These are phyloP conservation scores for Lucilia cuprina DNA, from an alignment of 1,140 invertebrate species.

Conservation along the genomic window DNA sequence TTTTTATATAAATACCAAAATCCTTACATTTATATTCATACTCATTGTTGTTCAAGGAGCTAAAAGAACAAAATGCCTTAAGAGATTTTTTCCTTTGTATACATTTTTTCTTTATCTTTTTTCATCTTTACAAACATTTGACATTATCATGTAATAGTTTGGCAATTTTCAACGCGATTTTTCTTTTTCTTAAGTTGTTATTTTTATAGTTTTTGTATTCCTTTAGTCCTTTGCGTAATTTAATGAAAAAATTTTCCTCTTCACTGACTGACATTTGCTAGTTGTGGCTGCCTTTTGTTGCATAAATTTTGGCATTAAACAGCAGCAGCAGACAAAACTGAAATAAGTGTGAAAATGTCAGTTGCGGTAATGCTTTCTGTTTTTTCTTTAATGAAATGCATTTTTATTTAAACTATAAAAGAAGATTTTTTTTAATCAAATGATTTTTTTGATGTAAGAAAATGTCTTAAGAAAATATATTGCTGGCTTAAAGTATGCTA, in stretches of 20 bases:
- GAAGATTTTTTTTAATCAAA: background rate
- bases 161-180: background rate
- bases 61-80: too few species aligned
- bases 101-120: background rate
- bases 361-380: background rate
- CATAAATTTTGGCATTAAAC: background rate
- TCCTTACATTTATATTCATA: too few species aligned
- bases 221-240: background rate
- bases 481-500: background rate
- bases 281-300: background rate
- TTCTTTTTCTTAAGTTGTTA: background rate
- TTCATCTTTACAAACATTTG: background rate
- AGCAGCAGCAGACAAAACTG: background rate
- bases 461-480: background rate
- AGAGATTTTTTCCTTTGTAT: too few species aligned
- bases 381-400: background rate
- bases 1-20: too few species aligned
- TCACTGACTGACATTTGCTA: background rate
- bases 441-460: background rate
- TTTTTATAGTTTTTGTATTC: too few species aligned
- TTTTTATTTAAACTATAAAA: background rate
- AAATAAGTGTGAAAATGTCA: background rate
- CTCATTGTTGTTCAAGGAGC: too few species aligned
- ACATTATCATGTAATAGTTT: slow-evolving; percentile 3
- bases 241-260: slow-evolving; percentile 3